Evolutionary conservation across 2,888 invertebrate species (phyloP).

Genomic region (Aphelenchoides bicaudatus): DNA sequence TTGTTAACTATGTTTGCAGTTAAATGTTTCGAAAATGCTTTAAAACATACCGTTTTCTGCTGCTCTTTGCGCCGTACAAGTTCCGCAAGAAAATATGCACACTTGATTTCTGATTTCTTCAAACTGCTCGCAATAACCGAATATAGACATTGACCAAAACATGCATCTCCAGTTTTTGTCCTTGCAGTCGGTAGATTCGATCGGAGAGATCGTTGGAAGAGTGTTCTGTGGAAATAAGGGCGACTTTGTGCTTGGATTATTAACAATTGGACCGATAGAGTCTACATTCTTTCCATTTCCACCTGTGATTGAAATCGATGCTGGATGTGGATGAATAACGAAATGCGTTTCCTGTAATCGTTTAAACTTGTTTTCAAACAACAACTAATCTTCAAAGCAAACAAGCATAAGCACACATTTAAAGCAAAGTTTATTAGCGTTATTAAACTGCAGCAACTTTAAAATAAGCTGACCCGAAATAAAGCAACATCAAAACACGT

Average conservation of each 20-base stretch:
- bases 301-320: conserved; percentile 11
- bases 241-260: neutral
- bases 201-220: conserved; percentile 1
- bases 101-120: conserved; percentile 39
- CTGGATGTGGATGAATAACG: conserved; percentile 14
- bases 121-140: conserved; percentile 51
- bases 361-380: neutral
- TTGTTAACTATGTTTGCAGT: neutral
- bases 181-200: conserved; percentile 33
- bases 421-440: neutral
- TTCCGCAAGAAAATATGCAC: conserved; percentile 39
- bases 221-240: no score
- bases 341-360: conserved; percentile 16
- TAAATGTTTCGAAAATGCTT: neutral
- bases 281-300: neutral
- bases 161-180: conserved; percentile 57
- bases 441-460: neutral
- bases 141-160: conserved; percentile 50
- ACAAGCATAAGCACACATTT: no score
- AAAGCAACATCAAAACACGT: neutral
- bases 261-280: neutral
- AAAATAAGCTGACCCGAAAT: neutral
- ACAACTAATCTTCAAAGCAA: no score
- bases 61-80: conserved; percentile 26
- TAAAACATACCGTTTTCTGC: neutral